Conservation (phyloP, 2,113 vertebrate species). For the Potamarius usumacintae region DNA sequence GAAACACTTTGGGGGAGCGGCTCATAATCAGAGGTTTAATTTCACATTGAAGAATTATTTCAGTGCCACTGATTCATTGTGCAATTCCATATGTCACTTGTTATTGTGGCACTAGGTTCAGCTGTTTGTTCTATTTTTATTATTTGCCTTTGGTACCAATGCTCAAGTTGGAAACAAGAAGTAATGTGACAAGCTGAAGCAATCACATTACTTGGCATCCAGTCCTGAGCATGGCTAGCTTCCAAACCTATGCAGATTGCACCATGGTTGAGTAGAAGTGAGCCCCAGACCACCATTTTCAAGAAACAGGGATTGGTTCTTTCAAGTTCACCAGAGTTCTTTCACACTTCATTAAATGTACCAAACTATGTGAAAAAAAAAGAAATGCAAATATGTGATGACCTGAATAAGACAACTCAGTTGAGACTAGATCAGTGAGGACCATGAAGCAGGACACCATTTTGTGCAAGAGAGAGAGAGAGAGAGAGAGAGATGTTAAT, state of each 20-base stretch:
- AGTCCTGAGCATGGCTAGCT: neutral
- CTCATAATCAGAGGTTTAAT: no score
- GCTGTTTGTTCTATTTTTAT: no score
- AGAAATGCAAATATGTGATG: neutral
- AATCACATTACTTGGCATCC: neutral
- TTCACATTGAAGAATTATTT: no score
- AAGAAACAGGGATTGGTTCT: neutral
- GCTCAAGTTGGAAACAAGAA: neutral
- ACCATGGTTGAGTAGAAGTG: neutral
- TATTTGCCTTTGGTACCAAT: no score
- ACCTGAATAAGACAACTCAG: neutral
- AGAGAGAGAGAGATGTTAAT: neutral
- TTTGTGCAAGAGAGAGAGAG: neutral
- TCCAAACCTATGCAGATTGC: neutral
- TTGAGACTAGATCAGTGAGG: constrained; percentile 19
- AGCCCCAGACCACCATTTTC: neutral
- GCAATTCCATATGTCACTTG: no score
- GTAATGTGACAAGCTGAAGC: neutral
- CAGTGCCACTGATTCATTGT: no score
- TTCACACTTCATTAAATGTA: neutral
- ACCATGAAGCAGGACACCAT: neutral
- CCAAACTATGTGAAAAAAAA: neutral
- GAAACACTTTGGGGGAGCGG: no score
- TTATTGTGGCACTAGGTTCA: no score
- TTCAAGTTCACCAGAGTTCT: no score